A percentile compares a stretch with the other conserved stretches of the same genome.
These are phyloP conservation scores for Himalopsyche phryganea DNA, from an alignment of 1,140 invertebrate genomes.

Conservation along the genomic window DNA sequence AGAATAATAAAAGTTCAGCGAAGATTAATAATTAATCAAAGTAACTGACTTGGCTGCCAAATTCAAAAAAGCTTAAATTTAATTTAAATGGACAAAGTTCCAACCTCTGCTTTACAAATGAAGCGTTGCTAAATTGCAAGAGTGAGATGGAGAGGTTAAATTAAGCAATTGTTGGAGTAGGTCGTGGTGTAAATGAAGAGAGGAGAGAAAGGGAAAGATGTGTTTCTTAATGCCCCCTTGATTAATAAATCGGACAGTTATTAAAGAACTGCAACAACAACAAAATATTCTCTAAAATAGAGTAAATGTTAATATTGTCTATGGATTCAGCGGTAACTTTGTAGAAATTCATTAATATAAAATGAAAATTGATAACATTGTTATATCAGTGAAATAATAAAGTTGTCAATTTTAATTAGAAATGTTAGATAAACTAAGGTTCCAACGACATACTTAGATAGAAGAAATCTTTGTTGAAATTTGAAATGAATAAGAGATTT, in stretches of 20 bases:
- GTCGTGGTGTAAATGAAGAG: slow-evolving; percentile 29
- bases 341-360: neutral
- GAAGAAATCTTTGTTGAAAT: too few species aligned
- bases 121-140: slow-evolving; percentile 20
- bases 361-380: too few species aligned
- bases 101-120: slow-evolving; percentile 24
- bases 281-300: neutral
- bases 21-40: too few species aligned
- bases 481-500: too few species aligned
- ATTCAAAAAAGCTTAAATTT: slow-evolving; percentile 8
- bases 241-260: slow-evolving; percentile 26
- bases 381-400: too few species aligned
- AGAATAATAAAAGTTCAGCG: neutral
- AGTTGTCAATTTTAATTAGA: too few species aligned
- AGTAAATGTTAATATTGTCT: too few species aligned
- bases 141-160: slow-evolving; percentile 30
- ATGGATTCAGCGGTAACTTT: too few species aligned
- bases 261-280: slow-evolving; percentile 13
- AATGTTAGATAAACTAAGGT: too few species aligned
- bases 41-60: neutral
- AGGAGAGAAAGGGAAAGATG: slow-evolving; percentile 30
- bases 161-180: slow-evolving; percentile 33
- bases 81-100: slow-evolving; percentile 15
- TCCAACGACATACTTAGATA: too few species aligned
- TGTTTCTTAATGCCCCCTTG: slow-evolving; percentile 33